A percentile compares a stretch with the other conserved stretches of the same genome.
phyloP scores from a whole-genome alignment of 2,797 vertebrate genomes.

The Halcyon leucocephala region DNA sequence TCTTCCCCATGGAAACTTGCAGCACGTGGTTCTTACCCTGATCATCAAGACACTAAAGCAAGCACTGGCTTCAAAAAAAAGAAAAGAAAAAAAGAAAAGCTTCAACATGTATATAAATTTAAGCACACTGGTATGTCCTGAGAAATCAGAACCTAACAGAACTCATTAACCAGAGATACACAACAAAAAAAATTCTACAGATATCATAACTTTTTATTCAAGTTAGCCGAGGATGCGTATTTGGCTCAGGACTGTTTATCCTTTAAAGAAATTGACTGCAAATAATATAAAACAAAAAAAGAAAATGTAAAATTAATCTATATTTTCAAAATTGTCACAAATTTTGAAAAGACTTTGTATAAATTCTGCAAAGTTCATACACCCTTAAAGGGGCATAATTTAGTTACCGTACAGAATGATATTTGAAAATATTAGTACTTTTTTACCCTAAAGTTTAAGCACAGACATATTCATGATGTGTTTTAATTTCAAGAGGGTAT shows the following conservation, averaged over 20 bases:
- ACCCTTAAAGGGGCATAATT: conserved; percentile 10
- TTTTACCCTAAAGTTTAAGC: background rate
- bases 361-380: conserved; percentile 6
- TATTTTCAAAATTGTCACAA: conserved; percentile 22
- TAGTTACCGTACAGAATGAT: background rate
- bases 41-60: background rate
- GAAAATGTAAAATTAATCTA: conserved; percentile 14
- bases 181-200: background rate
- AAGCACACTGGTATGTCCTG: background rate
- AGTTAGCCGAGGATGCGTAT: background rate
- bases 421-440: background rate
- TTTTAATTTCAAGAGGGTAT: conserved; percentile 36
- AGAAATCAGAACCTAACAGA: background rate
- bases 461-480: background rate
- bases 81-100: background rate
- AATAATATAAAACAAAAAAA: conserved; percentile 33
- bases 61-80: background rate
- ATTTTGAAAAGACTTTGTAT: conserved; percentile 15
- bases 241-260: conserved; percentile 31
- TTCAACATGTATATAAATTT: background rate
- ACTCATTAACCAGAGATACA: background rate
- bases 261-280: conserved; percentile 26
- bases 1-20: background rate
- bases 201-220: conserved; percentile 47
- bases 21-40: fast-evolving